These are phyloP conservation scores for Drosophila nikananu DNA, from an alignment of 1,140 invertebrate species.

Conservation along the genomic window DNA sequence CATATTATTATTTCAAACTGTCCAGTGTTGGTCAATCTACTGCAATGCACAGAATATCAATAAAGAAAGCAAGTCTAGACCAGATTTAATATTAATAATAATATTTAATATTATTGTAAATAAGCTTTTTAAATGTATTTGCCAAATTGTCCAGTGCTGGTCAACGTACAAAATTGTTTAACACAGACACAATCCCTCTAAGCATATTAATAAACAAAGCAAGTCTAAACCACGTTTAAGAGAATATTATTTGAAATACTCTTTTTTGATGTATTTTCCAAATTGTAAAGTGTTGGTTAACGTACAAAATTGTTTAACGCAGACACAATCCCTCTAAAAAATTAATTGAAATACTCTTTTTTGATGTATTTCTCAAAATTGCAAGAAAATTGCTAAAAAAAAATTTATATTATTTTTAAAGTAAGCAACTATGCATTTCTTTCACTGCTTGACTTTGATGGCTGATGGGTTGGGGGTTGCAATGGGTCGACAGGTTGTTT, in stretches of 20 bases:
- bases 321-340: no score
- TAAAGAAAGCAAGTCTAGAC: no score
- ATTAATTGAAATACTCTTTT: background rate
- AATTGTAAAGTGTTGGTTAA: no score
- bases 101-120: no score
- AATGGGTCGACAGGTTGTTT: conserved; percentile 65
- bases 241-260: no score
- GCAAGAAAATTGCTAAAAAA: background rate
- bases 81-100: background rate
- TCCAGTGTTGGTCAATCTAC: background rate
- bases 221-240: background rate
- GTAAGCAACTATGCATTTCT: background rate
- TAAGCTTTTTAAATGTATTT: no score
- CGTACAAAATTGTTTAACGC: no score
- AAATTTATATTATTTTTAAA: background rate
- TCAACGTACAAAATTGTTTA: no score
- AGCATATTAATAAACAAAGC: no score
- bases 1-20: background rate
- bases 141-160: no score
- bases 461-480: conserved; percentile 14
- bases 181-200: no score
- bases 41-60: background rate
- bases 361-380: background rate
- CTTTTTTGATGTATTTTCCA: no score
- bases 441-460: background rate